Evolutionary conservation across 2,888 invertebrate species (phyloP).

Genomic region (Acanthosepion esculentum): DNA sequence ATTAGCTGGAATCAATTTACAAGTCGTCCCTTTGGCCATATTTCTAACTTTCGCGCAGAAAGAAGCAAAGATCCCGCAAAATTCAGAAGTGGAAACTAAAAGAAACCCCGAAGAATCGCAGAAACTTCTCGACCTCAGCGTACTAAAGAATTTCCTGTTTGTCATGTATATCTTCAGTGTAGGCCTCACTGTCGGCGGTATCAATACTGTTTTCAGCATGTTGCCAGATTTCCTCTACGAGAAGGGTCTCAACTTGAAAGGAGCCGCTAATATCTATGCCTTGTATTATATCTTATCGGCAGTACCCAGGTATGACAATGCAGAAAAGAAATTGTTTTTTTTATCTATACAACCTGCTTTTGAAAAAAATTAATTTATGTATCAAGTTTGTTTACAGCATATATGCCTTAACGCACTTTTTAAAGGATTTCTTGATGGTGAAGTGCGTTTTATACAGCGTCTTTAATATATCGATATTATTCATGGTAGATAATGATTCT

Average conservation of each 20-base stretch:
- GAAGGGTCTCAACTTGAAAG: not conserved
- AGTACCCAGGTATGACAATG: not conserved
- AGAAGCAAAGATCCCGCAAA: not conserved
- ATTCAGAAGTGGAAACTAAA: not conserved
- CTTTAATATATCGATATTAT: no score
- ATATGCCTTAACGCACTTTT: no score
- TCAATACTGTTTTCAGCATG: conserved; percentile 33
- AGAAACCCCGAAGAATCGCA: not conserved
- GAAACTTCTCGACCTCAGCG: not conserved
- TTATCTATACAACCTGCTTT: no score
- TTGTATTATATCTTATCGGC: not conserved
- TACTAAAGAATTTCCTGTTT: not conserved
- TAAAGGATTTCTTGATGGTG: no score
- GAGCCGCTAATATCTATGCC: not conserved
- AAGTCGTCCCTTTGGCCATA: not conserved
- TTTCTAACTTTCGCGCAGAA: not conserved
- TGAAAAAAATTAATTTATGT: no score
- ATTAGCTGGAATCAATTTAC: not conserved
- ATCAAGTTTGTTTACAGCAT: no score
- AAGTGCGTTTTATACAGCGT: no score
- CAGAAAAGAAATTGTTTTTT: no score
- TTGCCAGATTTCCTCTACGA: not conserved
- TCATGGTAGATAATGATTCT: no score
- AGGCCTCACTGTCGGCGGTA: not conserved
- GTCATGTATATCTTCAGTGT: not conserved